Conservation (phyloP, 2,797 vertebrate species). For the Sebastes melanostomus region DNA sequence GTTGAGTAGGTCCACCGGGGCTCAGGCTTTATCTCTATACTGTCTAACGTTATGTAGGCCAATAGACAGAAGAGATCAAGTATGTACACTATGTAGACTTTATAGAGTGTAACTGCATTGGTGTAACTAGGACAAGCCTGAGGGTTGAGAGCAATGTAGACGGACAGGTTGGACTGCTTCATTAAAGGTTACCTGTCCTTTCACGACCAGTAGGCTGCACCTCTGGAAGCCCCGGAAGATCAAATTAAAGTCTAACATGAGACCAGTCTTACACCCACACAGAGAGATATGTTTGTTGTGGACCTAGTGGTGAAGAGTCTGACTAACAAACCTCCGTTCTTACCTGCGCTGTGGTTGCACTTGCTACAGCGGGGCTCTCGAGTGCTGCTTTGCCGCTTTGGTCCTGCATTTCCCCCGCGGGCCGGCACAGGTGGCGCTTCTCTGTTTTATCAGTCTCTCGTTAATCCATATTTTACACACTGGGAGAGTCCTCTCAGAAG, state of each 20-base stretch:
- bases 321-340: not conserved
- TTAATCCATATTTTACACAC: constrained; percentile 25
- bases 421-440: constrained; percentile 14
- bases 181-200: not conserved
- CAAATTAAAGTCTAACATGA: rapidly evolving
- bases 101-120: not conserved
- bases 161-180: constrained; percentile 67
- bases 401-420: constrained; percentile 73
- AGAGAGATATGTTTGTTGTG: not conserved
- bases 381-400: constrained; percentile 55
- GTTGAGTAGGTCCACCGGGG: not conserved
- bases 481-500: not conserved
- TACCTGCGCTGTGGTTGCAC: constrained; percentile 62
- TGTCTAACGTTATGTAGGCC: no score
- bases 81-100: not conserved
- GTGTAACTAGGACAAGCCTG: not conserved
- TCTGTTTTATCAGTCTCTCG: not conserved
- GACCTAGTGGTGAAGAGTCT: not conserved
- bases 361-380: constrained; percentile 35
- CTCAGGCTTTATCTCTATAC: not conserved
- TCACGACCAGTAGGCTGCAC: not conserved
- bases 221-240: no score
- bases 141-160: constrained; percentile 31
- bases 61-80: no score
- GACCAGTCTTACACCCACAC: not conserved